Percentiles rank a stretch among this genome's conserved stretches.
These are phyloP conservation scores for Acomys russatus DNA, from an alignment of 2,797 vertebrate species.

Conservation along the genomic window DNA sequence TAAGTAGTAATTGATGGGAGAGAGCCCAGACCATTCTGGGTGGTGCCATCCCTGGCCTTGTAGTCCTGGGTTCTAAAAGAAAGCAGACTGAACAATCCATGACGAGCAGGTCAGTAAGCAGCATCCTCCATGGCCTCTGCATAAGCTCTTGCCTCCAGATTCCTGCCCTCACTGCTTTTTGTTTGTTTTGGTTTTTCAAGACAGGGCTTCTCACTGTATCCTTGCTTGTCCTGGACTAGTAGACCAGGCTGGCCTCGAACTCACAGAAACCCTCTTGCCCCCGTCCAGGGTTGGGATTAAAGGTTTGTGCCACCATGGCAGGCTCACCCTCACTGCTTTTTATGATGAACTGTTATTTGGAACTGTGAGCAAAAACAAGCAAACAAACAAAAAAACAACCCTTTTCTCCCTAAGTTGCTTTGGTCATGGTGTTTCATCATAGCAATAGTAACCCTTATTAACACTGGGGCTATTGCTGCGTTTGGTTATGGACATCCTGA, in stretches of 20 bases:
- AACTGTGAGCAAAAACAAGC: not conserved
- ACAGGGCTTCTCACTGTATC: no score
- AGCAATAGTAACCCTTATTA: not conserved
- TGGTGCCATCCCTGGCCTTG: not conserved
- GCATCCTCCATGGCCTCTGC: not conserved
- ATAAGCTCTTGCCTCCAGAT: not conserved
- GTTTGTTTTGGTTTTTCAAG: no score
- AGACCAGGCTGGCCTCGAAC: no score
- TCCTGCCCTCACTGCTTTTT: not conserved
- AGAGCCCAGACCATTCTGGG: not conserved
- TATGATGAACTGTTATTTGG: not conserved
- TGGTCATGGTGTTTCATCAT: not conserved
- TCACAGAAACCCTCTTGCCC: no score
- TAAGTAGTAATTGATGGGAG: not conserved
- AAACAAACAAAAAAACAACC: not conserved
- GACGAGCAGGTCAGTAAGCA: not conserved
- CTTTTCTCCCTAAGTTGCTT: not conserved
- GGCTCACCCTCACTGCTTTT: not conserved
- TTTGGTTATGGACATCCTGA: slow-evolving; percentile 37
- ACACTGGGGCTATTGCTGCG: not conserved
- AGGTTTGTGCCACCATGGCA: no score
- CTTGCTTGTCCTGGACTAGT: no score
- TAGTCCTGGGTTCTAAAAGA: no score
- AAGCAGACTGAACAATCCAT: not conserved
- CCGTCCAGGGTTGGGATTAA: no score